Evolutionary conservation across 1,140 invertebrate genomes (phyloP).

Genomic region (Berghia stephanieae): DNA sequence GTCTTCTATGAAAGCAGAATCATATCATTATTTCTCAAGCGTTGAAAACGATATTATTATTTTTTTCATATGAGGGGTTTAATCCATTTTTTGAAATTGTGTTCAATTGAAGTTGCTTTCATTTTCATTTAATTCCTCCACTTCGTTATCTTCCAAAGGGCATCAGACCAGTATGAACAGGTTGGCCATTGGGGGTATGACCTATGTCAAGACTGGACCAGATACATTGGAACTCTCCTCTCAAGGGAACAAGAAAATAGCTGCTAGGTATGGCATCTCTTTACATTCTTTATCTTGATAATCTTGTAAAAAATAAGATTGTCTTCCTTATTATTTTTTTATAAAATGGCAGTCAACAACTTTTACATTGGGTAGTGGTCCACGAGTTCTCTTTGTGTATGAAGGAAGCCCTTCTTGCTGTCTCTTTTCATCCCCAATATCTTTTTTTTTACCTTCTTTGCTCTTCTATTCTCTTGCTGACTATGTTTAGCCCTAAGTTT

Average conservation of each 20-base stretch:
- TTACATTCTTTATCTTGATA: background rate
- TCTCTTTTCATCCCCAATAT: too few relatives aligned
- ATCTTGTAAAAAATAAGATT: background rate
- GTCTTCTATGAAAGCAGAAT: too few relatives aligned
- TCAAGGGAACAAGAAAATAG: conserved; percentile 32
- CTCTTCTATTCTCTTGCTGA: too few relatives aligned
- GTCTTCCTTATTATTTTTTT: background rate
- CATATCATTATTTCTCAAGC: too few relatives aligned
- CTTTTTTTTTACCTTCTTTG: too few relatives aligned
- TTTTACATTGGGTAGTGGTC: background rate
- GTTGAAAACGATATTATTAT: too few relatives aligned
- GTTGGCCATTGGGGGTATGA: conserved; percentile 48
- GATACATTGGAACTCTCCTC: conserved; percentile 44
- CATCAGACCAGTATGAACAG: conserved; percentile 12
- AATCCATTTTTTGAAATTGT: background rate
- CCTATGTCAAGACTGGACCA: conserved; percentile 50
- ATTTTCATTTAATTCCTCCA: background rate
- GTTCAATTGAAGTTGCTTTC: background rate
- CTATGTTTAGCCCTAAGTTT: too few relatives aligned
- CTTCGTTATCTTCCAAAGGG: conserved; percentile 2
- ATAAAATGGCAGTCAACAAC: background rate
- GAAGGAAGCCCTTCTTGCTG: too few relatives aligned
- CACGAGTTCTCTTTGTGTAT: background rate
- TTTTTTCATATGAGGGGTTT: background rate
- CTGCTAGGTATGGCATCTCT: conserved; percentile 39